phyloP scores from a whole-genome alignment of 1,140 invertebrate species.

The Heterodera carotae region DNA sequence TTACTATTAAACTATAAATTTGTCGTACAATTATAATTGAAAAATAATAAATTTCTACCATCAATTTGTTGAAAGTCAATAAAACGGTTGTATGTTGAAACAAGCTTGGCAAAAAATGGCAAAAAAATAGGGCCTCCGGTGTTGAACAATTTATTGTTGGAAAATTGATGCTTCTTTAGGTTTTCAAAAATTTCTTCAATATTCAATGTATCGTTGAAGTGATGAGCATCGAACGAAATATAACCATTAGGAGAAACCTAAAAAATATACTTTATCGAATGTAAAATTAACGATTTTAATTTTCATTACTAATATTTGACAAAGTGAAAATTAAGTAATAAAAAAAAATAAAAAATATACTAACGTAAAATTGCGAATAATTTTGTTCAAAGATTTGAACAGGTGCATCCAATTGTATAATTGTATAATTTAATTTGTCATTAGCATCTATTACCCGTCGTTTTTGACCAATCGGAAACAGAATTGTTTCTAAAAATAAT shows the following conservation, averaged over 20 bases:
- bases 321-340: background rate
- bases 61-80: slow-evolving; percentile 16
- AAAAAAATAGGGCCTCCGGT: background rate
- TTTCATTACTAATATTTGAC: no score
- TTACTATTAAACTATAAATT: no score
- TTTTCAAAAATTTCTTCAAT: background rate
- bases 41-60: no score
- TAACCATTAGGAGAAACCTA: slow-evolving; percentile 11
- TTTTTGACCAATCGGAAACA: slow-evolving; percentile 27
- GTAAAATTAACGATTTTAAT: no score
- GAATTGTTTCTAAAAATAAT: slow-evolving; percentile 30
- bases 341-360: background rate
- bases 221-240: slow-evolving; percentile 15
- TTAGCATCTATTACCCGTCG: background rate
- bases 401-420: background rate
- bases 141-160: background rate
- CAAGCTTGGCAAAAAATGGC: background rate
- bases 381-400: slow-evolving; percentile 25
- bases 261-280: background rate
- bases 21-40: no score
- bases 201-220: slow-evolving; percentile 7
- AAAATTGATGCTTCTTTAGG: background rate
- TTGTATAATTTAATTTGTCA: background rate
- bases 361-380: background rate
- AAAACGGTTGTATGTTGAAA: background rate